phyloP scores from a whole-genome alignment of 2,113 vertebrate species.

The Hemiscyllium ocellatum region DNA sequence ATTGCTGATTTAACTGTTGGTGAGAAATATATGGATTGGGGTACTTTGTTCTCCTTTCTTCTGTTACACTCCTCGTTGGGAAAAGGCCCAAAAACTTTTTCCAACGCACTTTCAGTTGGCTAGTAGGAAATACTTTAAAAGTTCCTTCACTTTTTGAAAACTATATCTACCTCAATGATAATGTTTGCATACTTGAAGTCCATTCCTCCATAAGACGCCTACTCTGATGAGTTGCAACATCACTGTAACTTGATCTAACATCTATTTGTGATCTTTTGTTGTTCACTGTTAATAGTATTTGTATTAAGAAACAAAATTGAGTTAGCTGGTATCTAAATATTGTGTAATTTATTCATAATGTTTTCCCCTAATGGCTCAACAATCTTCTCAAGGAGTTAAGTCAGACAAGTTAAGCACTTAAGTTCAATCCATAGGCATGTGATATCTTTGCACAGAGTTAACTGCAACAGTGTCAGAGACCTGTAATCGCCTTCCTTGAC shows the following conservation, averaged over 20 bases:
- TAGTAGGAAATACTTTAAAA: background rate
- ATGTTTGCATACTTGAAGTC: background rate
- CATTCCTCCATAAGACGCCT: background rate
- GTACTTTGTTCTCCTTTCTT: background rate
- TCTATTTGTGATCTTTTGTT: background rate
- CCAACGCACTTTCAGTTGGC: background rate
- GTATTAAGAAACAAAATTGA: background rate
- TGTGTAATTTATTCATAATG: background rate
- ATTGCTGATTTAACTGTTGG: background rate
- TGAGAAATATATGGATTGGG: background rate
- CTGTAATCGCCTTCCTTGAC: background rate
- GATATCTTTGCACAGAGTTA: background rate
- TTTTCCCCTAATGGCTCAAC: background rate
- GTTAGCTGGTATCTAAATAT: background rate
- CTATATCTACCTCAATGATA: background rate
- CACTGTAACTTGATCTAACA: no score
- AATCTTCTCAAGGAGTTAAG: background rate
- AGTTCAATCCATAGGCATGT: background rate
- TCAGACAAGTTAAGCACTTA: background rate
- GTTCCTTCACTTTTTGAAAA: background rate
- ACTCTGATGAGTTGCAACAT: background rate
- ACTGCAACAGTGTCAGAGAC: background rate
- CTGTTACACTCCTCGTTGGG: background rate
- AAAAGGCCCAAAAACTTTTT: background rate
- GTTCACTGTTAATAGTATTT: background rate